Percentiles rank a stretch among this genome's conserved stretches.
Conservation (phyloP, 2,113 vertebrate genomes). For the Lophura nycthemera region DNA sequence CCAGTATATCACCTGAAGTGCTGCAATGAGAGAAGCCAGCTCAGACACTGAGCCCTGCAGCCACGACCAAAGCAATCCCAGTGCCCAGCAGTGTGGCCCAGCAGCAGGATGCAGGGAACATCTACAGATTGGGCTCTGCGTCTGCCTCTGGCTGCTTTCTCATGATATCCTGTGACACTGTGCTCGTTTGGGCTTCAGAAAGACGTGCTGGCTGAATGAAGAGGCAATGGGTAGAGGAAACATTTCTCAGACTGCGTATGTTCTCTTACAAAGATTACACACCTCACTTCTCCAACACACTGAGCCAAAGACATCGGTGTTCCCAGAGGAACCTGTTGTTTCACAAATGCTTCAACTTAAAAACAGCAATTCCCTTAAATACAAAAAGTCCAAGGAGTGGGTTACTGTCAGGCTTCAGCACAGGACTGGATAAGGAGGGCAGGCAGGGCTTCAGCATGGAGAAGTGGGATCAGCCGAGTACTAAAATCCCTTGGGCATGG, state of each 20-base stretch:
- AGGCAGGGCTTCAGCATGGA: neutral
- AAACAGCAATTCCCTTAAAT: neutral
- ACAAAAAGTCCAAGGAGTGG: neutral
- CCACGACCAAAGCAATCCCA: neutral
- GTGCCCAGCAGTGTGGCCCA: neutral
- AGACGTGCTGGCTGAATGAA: neutral
- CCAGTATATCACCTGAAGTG: neutral
- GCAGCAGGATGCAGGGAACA: neutral
- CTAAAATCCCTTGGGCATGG: neutral
- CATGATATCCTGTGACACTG: neutral
- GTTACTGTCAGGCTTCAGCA: neutral
- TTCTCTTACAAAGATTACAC: neutral
- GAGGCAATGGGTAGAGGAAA: neutral
- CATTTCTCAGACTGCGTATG: neutral
- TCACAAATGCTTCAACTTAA: neutral
- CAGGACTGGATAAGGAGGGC: neutral
- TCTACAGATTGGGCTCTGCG: neutral
- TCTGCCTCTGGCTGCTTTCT: neutral
- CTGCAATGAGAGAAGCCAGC: neutral
- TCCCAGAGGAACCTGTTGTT: neutral
- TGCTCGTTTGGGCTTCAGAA: neutral
- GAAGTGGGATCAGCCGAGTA: neutral
- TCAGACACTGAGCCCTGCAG: neutral
- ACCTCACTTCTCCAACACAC: neutral
- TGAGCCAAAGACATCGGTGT: accelerated